Percentiles rank a stretch among this genome's conserved stretches.
Conservation (phyloP, 2,797 vertebrate genomes). For the Glossophaga mutica region DNA sequence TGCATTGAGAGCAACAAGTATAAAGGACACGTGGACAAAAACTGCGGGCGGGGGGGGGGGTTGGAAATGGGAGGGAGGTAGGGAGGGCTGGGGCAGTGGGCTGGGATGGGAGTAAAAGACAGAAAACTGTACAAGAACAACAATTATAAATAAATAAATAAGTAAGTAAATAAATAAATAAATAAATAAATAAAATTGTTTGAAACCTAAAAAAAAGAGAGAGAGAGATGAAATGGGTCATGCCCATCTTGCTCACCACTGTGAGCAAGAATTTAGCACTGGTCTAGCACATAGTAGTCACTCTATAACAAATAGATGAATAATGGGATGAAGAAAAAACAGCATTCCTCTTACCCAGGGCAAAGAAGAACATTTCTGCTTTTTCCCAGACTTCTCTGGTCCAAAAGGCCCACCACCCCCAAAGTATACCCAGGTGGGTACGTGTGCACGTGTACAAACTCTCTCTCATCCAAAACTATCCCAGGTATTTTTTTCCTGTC, state of each 20-base stretch:
- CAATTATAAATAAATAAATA: too few relatives aligned
- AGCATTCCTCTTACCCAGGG: not conserved
- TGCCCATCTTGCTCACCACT: not conserved
- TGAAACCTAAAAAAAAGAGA: too few relatives aligned
- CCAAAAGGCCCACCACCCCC: fast-evolving
- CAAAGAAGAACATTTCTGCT: not conserved
- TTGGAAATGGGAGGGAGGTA: too few relatives aligned
- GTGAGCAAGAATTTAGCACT: not conserved
- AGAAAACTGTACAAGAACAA: too few relatives aligned
- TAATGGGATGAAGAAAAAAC: not conserved
- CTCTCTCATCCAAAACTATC: not conserved
- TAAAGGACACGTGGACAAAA: too few relatives aligned
- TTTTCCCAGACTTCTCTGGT: not conserved
- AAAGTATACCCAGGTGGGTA: not conserved
- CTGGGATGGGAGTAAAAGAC: too few relatives aligned
- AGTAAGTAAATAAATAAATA: too few relatives aligned
- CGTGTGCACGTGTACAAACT: not conserved
- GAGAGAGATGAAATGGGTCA: too few relatives aligned
- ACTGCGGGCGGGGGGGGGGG: too few relatives aligned
- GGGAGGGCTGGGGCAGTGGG: too few relatives aligned
- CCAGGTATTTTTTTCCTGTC: not conserved
- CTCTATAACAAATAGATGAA: not conserved
- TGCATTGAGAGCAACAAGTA: fast-evolving
- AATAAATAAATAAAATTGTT: too few relatives aligned
- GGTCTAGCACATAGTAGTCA: not conserved